Conservation (phyloP, 2,113 vertebrate genomes). For the Phodopus roborovskii region DNA sequence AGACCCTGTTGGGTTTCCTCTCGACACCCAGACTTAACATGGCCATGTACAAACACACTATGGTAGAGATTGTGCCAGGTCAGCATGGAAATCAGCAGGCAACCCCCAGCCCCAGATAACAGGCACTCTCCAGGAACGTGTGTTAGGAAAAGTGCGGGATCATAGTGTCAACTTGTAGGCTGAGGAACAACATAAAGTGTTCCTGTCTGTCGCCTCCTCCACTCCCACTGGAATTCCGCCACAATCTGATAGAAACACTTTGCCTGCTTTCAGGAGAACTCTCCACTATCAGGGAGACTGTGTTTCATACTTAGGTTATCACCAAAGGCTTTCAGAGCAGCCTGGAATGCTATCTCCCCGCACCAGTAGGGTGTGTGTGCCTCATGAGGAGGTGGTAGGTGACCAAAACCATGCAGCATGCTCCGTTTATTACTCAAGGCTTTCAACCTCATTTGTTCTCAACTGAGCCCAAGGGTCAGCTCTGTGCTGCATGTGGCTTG, state of each 20-base stretch:
- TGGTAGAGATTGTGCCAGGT: not conserved
- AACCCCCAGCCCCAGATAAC: slow-evolving; percentile 49
- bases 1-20: not conserved
- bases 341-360: not conserved
- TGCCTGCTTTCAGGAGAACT: slow-evolving; percentile 64
- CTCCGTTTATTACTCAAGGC: not conserved
- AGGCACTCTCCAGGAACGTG: slow-evolving; percentile 55
- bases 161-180: slow-evolving; percentile 67
- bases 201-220: slow-evolving; percentile 76
- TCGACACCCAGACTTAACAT: not conserved
- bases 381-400: not conserved
- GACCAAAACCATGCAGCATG: not conserved
- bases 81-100: not conserved
- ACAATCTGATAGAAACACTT: slow-evolving; percentile 73
- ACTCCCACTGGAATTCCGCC: slow-evolving; percentile 68
- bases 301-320: slow-evolving; percentile 73
- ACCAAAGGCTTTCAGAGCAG: slow-evolving; percentile 67
- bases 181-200: slow-evolving; percentile 69
- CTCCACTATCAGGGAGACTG: slow-evolving; percentile 63
- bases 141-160: slow-evolving; percentile 67
- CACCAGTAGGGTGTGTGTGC: not conserved
- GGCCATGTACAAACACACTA: not conserved
- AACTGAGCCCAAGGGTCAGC: not conserved
- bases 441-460: not conserved
- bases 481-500: not conserved